Conservation (phyloP, 2,113 vertebrate species). For the Clarias gariepinus region DNA sequence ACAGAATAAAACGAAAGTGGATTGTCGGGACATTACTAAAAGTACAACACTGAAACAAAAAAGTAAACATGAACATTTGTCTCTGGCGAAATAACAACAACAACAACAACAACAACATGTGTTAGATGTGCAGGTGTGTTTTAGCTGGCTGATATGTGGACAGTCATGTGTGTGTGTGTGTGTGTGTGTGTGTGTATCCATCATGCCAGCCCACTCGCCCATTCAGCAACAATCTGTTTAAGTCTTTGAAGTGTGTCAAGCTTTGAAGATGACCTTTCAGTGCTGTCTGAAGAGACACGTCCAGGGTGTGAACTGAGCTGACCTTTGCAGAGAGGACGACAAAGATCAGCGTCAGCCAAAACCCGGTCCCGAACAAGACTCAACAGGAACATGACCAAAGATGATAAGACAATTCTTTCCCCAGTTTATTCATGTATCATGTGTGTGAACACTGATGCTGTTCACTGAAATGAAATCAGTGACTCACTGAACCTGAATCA, state of each 20-base stretch:
- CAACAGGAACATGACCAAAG: not conserved
- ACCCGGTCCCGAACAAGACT: not conserved
- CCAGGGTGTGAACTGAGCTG: not conserved
- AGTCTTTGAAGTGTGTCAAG: conserved; percentile 51
- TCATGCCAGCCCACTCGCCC: not conserved
- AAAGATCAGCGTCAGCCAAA: not conserved
- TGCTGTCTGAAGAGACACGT: conserved; percentile 47
- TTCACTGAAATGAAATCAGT: not conserved
- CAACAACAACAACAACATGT: too few species aligned
- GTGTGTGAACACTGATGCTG: not conserved
- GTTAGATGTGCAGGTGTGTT: not conserved
- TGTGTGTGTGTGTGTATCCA: not conserved
- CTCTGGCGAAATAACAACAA: not conserved
- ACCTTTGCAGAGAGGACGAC: conserved; percentile 48
- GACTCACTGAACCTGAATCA: not conserved
- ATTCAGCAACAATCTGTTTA: conserved; percentile 10
- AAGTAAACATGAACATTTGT: not conserved
- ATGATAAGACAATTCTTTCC: not conserved
- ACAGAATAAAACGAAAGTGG: too few species aligned
- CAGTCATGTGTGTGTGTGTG: not conserved
- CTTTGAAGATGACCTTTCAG: conserved; percentile 69
- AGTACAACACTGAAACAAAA: not conserved
- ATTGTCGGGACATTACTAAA: not conserved
- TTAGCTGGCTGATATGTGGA: not conserved
- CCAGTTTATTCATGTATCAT: too few species aligned